phyloP scores from a whole-genome alignment of 2,888 invertebrate genomes.

The Balanococcus diminutus region DNA sequence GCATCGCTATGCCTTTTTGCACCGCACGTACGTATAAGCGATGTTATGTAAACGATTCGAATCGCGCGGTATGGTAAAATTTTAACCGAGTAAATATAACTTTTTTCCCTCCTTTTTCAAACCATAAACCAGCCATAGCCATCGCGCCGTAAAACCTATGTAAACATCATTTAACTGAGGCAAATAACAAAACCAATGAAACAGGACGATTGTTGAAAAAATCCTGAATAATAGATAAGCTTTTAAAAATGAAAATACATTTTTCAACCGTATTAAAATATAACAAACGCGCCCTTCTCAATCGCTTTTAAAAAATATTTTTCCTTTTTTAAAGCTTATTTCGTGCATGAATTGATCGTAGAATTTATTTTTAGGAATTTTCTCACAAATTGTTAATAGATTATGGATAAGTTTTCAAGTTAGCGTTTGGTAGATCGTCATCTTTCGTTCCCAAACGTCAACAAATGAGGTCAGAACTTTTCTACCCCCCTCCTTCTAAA shows the following conservation, averaged over 20 bases:
- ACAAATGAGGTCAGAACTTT: too few relatives aligned
- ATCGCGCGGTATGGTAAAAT: background rate
- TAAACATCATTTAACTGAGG: slow-evolving; percentile 13
- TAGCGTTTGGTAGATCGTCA: too few relatives aligned
- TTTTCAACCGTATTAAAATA: slow-evolving; percentile 5
- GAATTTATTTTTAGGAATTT: too few relatives aligned
- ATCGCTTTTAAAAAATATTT: background rate
- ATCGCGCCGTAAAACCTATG: background rate
- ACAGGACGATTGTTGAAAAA: slow-evolving; percentile 17
- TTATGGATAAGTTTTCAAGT: too few relatives aligned
- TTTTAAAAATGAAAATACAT: slow-evolving; percentile 17
- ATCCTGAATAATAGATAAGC: background rate
- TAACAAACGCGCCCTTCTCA: background rate
- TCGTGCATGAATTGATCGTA: background rate
- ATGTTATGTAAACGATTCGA: slow-evolving; percentile 5
- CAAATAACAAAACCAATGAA: slow-evolving; percentile 17
- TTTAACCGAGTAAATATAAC: background rate
- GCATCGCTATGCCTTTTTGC: background rate
- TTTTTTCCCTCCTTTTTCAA: background rate
- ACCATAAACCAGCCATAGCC: background rate
- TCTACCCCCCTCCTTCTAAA: too few relatives aligned
- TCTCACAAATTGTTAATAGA: too few relatives aligned
- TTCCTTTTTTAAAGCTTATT: background rate
- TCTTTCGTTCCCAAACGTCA: too few relatives aligned
- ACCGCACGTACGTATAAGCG: background rate